Conservation (phyloP, 37 sponge, comb jelly and placozoan species). For the Chondrosia reniformis region DNA sequence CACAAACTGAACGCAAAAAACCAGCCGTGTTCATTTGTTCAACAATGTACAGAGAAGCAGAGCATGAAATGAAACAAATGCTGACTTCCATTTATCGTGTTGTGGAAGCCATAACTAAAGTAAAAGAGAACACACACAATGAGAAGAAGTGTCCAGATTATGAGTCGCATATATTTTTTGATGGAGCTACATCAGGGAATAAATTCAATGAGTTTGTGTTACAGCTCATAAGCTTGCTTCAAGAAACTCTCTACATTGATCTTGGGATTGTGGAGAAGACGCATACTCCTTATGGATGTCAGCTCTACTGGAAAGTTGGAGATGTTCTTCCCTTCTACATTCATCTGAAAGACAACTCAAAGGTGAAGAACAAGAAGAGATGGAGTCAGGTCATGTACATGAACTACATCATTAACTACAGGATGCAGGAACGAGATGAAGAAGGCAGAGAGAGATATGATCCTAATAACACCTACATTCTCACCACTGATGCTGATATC, state of each 20-base stretch:
- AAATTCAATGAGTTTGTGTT: slow-evolving; percentile 60
- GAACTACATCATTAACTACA: slow-evolving; percentile 74
- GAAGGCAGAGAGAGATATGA: slow-evolving; percentile 15
- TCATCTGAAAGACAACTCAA: slow-evolving; percentile 74
- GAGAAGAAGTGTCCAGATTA: slow-evolving; percentile 18
- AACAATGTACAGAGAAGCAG: slow-evolving; percentile 82
- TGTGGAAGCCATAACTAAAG: slow-evolving; percentile 30
- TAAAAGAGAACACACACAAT: background rate
- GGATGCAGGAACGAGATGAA: slow-evolving; percentile 26
- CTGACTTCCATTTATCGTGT: slow-evolving; percentile 65
- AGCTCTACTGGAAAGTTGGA: slow-evolving; percentile 37
- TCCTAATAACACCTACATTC: slow-evolving; percentile 74
- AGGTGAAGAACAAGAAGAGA: slow-evolving; percentile 82
- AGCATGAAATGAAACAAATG: slow-evolving; percentile 71
- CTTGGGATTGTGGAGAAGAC: slow-evolving; percentile 29
- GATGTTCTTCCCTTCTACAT: slow-evolving; percentile 57
- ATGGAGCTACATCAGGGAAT: slow-evolving; percentile 60
- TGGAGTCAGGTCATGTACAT: slow-evolving; percentile 97
- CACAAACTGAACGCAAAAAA: background rate
- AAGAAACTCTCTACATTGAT: slow-evolving; percentile 47
- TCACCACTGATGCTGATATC: slow-evolving; percentile 93
- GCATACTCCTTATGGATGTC: slow-evolving; percentile 73
- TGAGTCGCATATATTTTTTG: slow-evolving; percentile 88
- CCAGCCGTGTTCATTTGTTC: slow-evolving; percentile 75
- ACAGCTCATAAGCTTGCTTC: slow-evolving; percentile 70